A percentile compares a stretch with the other conserved stretches of the same genome.
Evolutionary conservation across 2,113 vertebrate species (phyloP).

Genomic region (Alligator mississippiensis): DNA sequence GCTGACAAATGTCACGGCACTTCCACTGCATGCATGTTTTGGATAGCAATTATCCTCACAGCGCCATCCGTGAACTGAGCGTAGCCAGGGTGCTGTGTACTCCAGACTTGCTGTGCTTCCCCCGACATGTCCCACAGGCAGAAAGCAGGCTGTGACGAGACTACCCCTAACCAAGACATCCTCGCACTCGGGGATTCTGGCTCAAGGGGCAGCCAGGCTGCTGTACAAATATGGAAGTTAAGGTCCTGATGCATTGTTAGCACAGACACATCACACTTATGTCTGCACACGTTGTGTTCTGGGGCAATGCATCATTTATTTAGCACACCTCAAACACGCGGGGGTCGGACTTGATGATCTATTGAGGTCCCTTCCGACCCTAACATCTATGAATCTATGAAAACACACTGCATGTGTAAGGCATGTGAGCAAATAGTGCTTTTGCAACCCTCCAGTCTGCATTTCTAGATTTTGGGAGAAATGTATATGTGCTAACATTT

Average conservation of each 20-base stretch:
- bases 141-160: neutral
- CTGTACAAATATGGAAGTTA: neutral
- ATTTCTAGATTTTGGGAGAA: neutral
- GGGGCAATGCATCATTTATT: neutral
- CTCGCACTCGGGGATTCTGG: neutral
- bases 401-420: accelerated
- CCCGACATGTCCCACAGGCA: neutral
- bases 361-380: no score
- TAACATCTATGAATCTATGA: no score
- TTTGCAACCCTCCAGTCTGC: neutral
- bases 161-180: neutral
- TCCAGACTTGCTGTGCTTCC: neutral
- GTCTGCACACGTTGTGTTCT: neutral
- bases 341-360: no score
- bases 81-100: neutral
- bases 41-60: neutral
- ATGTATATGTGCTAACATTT: neutral
- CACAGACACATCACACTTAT: neutral
- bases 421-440: neutral
- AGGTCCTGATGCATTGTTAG: accelerated
- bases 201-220: neutral
- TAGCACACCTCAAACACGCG: neutral
- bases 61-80: neutral
- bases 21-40: no score
- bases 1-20: no score